Evolutionary conservation across 1,140 invertebrate genomes (phyloP).

Genomic region (Rhizoglyphus robini): DNA sequence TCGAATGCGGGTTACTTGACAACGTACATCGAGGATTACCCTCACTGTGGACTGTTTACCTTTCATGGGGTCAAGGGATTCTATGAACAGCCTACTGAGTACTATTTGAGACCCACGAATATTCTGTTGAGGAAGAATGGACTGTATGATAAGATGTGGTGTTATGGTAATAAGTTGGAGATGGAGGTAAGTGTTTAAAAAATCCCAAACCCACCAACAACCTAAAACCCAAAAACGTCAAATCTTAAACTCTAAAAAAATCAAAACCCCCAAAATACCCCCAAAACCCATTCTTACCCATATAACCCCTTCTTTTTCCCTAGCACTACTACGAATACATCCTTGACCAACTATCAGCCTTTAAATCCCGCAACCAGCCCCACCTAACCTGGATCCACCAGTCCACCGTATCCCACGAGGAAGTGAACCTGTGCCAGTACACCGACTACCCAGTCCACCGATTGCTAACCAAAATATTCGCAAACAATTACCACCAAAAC

Average conservation of each 20-base stretch:
- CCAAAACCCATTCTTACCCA: no score
- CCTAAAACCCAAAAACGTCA: not conserved
- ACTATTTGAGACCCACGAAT: slow-evolving; percentile 25
- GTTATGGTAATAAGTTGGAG: not conserved
- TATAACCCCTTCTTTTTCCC: no score
- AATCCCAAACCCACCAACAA: not conserved
- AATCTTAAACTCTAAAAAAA: no score
- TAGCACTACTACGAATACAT: not conserved
- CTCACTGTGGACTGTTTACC: slow-evolving; percentile 26
- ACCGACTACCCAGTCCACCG: not conserved
- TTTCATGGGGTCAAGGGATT: slow-evolving; percentile 27
- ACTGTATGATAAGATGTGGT: not conserved
- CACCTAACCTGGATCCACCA: slow-evolving; percentile 2
- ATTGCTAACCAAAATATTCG: not conserved
- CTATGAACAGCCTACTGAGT: slow-evolving; percentile 25
- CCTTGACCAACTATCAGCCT: not conserved
- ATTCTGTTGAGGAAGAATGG: not conserved
- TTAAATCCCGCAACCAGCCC: not conserved
- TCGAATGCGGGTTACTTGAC: slow-evolving; percentile 26
- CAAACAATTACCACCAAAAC: slow-evolving; percentile 32
- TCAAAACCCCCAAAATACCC: no score
- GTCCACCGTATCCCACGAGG: not conserved
- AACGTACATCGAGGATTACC: slow-evolving; percentile 27
- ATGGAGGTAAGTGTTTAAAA: not conserved
- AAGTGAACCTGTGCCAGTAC: not conserved